Evolutionary conservation across 2,797 vertebrate genomes (phyloP), one percentile per base, ranked within the genome.

Genomic region (Aphelocoma californica): DNA sequence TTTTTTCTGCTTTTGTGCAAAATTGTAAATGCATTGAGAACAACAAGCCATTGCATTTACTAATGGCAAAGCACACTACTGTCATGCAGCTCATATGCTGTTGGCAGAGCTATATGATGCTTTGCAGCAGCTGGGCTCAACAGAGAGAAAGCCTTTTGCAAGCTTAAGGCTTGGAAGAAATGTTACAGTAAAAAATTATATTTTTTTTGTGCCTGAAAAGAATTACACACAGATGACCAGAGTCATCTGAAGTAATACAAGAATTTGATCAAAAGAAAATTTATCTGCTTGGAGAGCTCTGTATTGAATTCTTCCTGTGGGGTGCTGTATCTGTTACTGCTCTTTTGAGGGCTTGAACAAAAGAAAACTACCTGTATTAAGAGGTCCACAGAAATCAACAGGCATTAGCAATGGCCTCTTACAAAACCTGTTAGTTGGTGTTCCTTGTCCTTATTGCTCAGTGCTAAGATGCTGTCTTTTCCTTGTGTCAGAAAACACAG

Each of bases 21-120:
- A 95, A 94, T 78, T 85, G 74, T 80, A 80, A 92, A 90, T 94
- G 74, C 61, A 62, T 74, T 54, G 90, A 95, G 83, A 93, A 86
- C 65, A 92, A 69, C 31, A 70, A 87, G 67, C 71, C 77, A 84
- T 78, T 94, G 62, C 85, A 54, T 91, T 94, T 86, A 61, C 25
- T 93, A 57, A 51, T 40, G 65, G 32, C 69, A 85, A 81, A 60
- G 67, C 60, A 62, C 48, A 10, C 51, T 93, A 62, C 88, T 95
- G 56, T 88, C 60, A 50, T 84, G 83, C 60, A 94, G 71, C 26
- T 96, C 28, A 23, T 69, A 61, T 21, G 38, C 65, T 85, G 34
- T 44, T 92, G 86, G 48, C 72, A 74, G 71, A 48, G 32, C 64
- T 80, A 9, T 66, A 47, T 21, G 70, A 57, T 67, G 71, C 34